phyloP scores from a whole-genome alignment of 2,113 vertebrate genomes.

The Oreochromis tanganicae region DNA sequence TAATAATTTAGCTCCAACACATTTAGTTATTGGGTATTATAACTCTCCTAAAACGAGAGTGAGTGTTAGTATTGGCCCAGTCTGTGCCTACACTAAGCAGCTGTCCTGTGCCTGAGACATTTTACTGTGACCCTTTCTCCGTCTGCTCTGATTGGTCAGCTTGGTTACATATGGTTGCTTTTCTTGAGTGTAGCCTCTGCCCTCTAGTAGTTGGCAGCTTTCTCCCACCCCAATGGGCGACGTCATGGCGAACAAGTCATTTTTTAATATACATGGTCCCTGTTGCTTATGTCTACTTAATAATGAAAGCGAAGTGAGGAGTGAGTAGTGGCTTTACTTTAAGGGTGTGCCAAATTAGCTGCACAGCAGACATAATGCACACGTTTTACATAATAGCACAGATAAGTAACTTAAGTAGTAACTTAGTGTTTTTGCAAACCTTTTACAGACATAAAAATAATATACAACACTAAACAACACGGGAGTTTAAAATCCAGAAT shows the following conservation, averaged over 20 bases:
- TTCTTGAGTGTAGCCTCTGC: background rate
- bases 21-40: background rate
- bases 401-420: too few relatives aligned
- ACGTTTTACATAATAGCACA: background rate
- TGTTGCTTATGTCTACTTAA: background rate
- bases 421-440: background rate
- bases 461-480: background rate
- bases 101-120: background rate
- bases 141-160: background rate
- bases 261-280: background rate
- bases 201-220: background rate
- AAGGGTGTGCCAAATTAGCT: background rate
- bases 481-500: background rate
- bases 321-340: background rate
- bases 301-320: background rate
- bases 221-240: background rate
- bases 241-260: background rate
- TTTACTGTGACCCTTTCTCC: background rate
- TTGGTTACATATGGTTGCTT: background rate
- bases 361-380: background rate
- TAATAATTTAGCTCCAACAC: background rate
- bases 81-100: background rate
- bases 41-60: background rate
- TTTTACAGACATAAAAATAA: background rate
- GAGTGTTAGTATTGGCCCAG: background rate